These are phyloP conservation scores for Tor tambroides DNA, from an alignment of 2,113 vertebrate species.

Conservation along the genomic window DNA sequence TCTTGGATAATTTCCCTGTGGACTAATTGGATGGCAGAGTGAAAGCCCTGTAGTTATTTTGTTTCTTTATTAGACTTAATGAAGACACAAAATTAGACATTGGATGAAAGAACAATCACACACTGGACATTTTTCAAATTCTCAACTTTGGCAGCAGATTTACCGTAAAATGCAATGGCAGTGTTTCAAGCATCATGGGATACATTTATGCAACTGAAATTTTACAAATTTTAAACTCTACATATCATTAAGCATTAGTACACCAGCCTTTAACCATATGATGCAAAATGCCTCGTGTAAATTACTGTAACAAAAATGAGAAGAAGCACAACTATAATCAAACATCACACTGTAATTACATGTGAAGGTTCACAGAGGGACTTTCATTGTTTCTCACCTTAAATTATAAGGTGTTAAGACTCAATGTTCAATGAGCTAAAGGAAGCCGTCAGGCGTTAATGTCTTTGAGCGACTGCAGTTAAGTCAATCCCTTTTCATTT, in stretches of 20 bases:
- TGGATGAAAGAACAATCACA: too few species aligned
- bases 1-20: not conserved
- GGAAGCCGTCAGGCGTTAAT: not conserved
- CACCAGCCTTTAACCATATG: not conserved
- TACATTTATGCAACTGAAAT: not conserved
- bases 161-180: not conserved
- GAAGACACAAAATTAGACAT: not conserved
- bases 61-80: not conserved
- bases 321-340: not conserved
- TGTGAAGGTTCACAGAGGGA: not conserved
- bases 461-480: not conserved
- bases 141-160: not conserved
- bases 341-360: not conserved
- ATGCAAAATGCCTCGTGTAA: not conserved
- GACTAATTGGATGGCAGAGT: not conserved
- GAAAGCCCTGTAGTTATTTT: not conserved
- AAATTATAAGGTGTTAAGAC: constrained; percentile 3
- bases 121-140: too few species aligned
- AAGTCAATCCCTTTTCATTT: not conserved
- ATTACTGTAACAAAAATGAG: too few species aligned
- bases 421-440: not conserved
- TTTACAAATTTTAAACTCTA: not conserved
- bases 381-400: not conserved
- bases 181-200: not conserved
- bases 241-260: not conserved